phyloP scores from a whole-genome alignment of 2,888 invertebrate genomes.

The Pachydiplax longipennis region DNA sequence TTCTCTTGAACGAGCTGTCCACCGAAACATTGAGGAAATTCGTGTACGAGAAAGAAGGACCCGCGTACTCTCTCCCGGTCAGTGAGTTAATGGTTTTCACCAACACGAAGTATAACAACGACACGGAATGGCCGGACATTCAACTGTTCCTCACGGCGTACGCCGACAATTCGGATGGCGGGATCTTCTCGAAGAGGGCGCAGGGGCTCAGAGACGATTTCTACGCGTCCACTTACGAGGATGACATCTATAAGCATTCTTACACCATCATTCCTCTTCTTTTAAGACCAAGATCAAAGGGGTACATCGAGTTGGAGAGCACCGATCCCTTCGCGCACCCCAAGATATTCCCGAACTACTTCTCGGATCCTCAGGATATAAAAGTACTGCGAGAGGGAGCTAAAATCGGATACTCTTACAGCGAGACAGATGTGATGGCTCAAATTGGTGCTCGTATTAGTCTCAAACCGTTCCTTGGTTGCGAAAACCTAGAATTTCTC shows the following conservation, averaged over 20 bases:
- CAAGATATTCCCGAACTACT: conserved; percentile 89
- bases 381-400: conserved; percentile 84
- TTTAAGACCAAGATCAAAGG: conserved; percentile 77
- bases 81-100: conserved; percentile 81
- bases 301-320: conserved; percentile 72
- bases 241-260: conserved; percentile 72
- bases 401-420: conserved; percentile 80
- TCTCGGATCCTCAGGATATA: conserved; percentile 80
- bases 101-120: conserved; percentile 75
- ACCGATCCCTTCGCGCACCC: conserved; percentile 77
- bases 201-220: conserved; percentile 72
- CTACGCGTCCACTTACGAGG: conserved; percentile 74
- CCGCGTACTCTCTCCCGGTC: conserved; percentile 77
- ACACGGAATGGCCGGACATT: conserved; percentile 75
- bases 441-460: conserved; percentile 76
- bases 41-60: conserved; percentile 67
- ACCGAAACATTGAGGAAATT: conserved; percentile 71
- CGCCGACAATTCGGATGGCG: conserved; percentile 80
- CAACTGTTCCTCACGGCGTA: conserved; percentile 79
- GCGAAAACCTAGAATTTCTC: conserved; percentile 69
- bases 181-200: conserved; percentile 73
- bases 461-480: conserved; percentile 78
- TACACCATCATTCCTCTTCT: conserved; percentile 74
- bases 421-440: conserved; percentile 78
- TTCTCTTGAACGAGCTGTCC: conserved; percentile 71